Evolutionary conservation across 2,113 vertebrate species (phyloP).

Genomic region (Syrrhaptes paradoxus): DNA sequence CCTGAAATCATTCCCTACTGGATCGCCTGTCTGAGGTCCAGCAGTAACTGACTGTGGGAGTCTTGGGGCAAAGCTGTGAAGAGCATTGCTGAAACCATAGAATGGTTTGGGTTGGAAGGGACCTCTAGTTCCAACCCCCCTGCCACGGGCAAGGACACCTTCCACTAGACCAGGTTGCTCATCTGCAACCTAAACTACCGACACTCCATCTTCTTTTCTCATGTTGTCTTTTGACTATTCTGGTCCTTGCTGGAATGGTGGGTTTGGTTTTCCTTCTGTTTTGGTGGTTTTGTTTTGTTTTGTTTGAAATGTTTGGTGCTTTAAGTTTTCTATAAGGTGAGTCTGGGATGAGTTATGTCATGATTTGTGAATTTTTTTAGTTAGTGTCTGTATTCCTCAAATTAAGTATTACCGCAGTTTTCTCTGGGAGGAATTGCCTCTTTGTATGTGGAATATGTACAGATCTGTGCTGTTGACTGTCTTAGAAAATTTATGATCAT

Average conservation of each 20-base stretch:
- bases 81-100: background rate
- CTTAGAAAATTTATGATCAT: background rate
- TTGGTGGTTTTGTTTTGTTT: background rate
- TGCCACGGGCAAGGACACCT: no score
- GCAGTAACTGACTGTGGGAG: background rate
- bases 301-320: background rate
- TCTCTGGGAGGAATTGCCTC: background rate
- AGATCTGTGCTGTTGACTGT: background rate
- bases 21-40: background rate
- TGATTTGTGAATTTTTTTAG: background rate
- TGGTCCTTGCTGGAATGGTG: background rate
- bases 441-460: background rate
- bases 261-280: background rate
- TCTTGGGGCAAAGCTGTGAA: constrained; percentile 3
- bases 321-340: background rate
- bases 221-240: background rate
- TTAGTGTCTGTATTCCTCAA: background rate
- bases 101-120: no score
- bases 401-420: background rate
- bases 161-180: no score
- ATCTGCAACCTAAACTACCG: background rate
- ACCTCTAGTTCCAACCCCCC: no score
- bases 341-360: background rate
- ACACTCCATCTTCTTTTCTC: background rate
- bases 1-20: background rate